A percentile compares a stretch with the other conserved stretches of the same genome.
These are phyloP conservation scores for Chrysopa pallens DNA, from an alignment of 1,140 invertebrate genomes.

Conservation along the genomic window DNA sequence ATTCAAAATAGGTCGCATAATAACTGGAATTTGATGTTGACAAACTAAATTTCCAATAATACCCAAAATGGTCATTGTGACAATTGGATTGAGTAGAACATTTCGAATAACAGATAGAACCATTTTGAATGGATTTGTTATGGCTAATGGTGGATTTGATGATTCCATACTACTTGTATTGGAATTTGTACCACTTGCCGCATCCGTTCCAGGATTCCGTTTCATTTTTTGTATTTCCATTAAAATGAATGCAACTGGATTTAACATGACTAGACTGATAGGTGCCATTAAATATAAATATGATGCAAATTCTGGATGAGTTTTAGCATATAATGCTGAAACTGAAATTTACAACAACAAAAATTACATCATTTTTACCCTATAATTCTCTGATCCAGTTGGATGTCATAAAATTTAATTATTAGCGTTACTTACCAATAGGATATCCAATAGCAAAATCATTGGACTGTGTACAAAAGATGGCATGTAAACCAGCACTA, in stretches of 20 bases:
- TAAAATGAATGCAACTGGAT: constrained; percentile 79
- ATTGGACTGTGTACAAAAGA: constrained; percentile 94
- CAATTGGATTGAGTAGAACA: constrained; percentile 72
- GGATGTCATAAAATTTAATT: no score
- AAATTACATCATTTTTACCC: not conserved
- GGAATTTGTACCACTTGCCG: constrained; percentile 16
- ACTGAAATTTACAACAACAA: constrained; percentile 35
- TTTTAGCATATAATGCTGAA: constrained; percentile 49
- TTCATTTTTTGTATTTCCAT: constrained; percentile 62
- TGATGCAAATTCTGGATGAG: constrained; percentile 74
- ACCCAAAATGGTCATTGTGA: constrained; percentile 85
- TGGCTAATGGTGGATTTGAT: constrained; percentile 9
- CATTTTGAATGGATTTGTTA: constrained; percentile 20
- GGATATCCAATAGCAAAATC: constrained; percentile 96
- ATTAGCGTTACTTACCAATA: constrained; percentile 75
- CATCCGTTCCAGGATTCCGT: constrained; percentile 15
- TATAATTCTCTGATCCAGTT: no score
- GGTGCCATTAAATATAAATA: constrained; percentile 91
- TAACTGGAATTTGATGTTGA: constrained; percentile 52
- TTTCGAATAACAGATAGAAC: constrained; percentile 35
- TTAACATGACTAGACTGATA: constrained; percentile 80
- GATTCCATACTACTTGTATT: constrained; percentile 2
- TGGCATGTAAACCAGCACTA: constrained; percentile 77
- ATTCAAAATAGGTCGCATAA: constrained; percentile 56
- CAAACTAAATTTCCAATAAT: constrained; percentile 74